Conservation (phyloP, 2,113 vertebrate species). For the Podilymbus podiceps region DNA sequence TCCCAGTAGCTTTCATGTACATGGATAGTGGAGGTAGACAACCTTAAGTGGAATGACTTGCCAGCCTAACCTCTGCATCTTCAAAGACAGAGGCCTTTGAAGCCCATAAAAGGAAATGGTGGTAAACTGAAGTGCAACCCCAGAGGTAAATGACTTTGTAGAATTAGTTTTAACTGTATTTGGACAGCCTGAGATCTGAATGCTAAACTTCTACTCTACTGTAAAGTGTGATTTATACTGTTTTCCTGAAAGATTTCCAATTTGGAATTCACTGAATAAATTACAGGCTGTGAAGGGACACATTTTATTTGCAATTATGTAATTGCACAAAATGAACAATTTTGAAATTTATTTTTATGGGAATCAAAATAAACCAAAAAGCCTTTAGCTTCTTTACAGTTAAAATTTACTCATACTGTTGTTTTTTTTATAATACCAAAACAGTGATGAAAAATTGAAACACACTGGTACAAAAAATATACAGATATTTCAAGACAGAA, state of each 20-base stretch:
- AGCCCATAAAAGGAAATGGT: constrained; percentile 3
- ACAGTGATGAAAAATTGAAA: not conserved
- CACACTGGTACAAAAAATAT: not conserved
- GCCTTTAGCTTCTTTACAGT: not conserved
- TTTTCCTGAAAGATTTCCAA: constrained; percentile 9
- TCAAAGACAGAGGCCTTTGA: constrained; percentile 9
- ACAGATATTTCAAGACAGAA: not conserved
- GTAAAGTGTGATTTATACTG: not conserved
- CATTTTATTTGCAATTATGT: not conserved
- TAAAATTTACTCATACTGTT: not conserved
- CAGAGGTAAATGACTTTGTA: constrained; percentile 4
- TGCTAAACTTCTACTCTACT: not conserved
- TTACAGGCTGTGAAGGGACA: not conserved
- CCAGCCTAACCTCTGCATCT: not conserved
- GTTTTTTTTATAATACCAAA: not conserved
- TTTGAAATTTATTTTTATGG: not conserved
- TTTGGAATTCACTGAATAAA: not conserved
- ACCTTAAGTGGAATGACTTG: not conserved
- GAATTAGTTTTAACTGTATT: constrained; percentile 22
- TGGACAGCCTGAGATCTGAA: not conserved
- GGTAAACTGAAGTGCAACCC: not conserved
- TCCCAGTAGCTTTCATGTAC: not conserved
- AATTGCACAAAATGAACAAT: not conserved
- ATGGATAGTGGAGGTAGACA: not conserved
- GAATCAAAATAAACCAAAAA: not conserved